Base-by-base conservation (phyloP, 2,797 vertebrate genomes). In the Leptodactylus fallax region DNA sequence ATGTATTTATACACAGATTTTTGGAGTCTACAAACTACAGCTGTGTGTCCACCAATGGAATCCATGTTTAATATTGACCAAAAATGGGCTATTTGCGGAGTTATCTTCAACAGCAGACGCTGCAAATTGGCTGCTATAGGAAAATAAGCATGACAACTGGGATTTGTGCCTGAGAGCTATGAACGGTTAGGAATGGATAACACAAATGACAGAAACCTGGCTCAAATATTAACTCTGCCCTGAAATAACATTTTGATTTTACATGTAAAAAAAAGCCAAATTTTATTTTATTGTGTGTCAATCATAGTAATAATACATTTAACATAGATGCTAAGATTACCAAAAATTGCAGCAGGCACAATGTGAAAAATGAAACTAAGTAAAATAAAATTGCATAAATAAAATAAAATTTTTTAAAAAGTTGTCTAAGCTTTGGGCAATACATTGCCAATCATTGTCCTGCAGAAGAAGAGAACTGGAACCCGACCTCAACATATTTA, bases 81-180 rank as follows among this genome's bases (percentile, higher is more conserved):
- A 58, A 84, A 63, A 25, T 49, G 21, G 21, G 14, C 45, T 72
- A 79, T 85, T 88, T 85, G 53, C 60, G 67, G 17, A 25, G 53
- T 85, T 79, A 87, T 83, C 80, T 78, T 72, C 60, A 36, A 9
- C 47, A 83, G 86, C 86, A 87, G 86, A 74, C 77, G 79, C 19
- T 67, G 49, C 61, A 63, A 61, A 74, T 81, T 87, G 86, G 86
- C 80, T 36, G 36, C 60, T 83, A 8, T 53, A 65, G 63, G 80
- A 76, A 87, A 74, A 87, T 36, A 65, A 63, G 80, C 80, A 77
- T 53, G 86, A 82, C 80, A 65, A 78, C 25, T 83, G 79, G 86
- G 86, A 83, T 83, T 55, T 83, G 71, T 87, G 71, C 71, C 56
- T 83, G 56, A 45, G 27, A 56, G 69, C 45, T 51, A 61, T 65